Percentiles rank a stretch among this genome's conserved stretches.
Conservation (phyloP, 1,140 invertebrate species). For the Bombus ignitus region DNA sequence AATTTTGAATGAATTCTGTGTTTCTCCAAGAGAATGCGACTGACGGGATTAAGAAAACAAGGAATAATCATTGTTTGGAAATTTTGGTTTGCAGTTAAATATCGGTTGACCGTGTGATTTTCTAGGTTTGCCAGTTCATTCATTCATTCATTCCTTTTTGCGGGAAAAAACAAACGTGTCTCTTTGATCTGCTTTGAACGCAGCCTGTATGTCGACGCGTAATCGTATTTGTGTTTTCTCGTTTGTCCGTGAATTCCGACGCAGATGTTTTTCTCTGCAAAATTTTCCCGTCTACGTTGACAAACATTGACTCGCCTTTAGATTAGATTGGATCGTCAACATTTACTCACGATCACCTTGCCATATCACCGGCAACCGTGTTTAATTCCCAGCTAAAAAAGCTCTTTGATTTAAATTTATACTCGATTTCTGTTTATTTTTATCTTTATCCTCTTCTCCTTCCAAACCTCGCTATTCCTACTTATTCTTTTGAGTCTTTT, state of each 20-base stretch:
- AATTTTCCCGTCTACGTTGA: not conserved
- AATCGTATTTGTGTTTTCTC: not conserved
- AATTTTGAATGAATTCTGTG: no score
- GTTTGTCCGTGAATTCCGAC: not conserved
- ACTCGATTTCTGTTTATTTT: no score
- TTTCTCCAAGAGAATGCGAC: not conserved
- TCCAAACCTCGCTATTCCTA: not conserved
- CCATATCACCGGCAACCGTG: not conserved
- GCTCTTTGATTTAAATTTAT: no score
- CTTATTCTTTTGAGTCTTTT: not conserved
- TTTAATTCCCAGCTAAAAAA: no score
- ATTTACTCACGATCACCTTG: not conserved
- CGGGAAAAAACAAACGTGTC: not conserved
- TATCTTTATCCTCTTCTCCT: not conserved
- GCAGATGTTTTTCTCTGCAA: not conserved
- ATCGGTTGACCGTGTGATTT: no score
- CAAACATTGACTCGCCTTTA: constrained; percentile 4
- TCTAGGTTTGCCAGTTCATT: not conserved
- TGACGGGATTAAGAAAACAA: not conserved
- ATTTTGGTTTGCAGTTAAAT: not conserved
- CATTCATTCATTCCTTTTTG: not conserved
- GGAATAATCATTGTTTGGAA: not conserved
- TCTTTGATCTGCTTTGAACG: not conserved
- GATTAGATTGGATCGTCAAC: not conserved
- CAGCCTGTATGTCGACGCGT: no score